phyloP scores from a whole-genome alignment of 2,888 invertebrate species.

The Auanema sp. region DNA sequence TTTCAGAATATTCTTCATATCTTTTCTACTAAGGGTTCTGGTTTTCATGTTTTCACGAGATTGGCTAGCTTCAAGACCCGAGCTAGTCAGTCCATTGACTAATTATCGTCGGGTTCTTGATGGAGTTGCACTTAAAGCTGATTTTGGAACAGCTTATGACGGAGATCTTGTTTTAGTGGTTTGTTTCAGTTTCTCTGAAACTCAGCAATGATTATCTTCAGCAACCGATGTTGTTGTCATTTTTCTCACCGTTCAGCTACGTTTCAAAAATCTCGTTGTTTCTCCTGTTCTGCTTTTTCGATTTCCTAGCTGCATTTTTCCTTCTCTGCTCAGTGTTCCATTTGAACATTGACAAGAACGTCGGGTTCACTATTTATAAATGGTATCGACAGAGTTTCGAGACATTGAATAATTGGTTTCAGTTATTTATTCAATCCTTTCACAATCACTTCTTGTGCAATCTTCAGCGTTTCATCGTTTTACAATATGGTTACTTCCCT shows the following conservation, averaged over 20 bases:
- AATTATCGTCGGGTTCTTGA: conserved; percentile 13
- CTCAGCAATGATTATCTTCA: neutral
- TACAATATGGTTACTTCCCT: conserved; percentile 43
- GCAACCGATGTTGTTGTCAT: conserved; percentile 11
- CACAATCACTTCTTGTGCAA: conserved; percentile 47
- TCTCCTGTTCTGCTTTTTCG: conserved; percentile 5
- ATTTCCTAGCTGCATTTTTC: conserved; percentile 6
- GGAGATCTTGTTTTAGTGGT: conserved; percentile 20
- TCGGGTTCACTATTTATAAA: too few relatives aligned
- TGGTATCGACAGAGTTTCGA: too few relatives aligned
- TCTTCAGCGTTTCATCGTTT: conserved; percentile 46
- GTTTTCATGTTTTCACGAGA: conserved; percentile 4
- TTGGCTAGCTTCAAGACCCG: conserved; percentile 14
- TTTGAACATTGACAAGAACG: neutral
- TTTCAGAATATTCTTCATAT: neutral
- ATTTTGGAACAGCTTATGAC: conserved; percentile 27
- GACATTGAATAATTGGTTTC: conserved; percentile 19
- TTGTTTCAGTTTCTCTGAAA: neutral
- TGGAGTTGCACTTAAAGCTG: conserved; percentile 27
- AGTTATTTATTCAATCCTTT: conserved; percentile 60
- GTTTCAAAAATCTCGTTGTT: neutral
- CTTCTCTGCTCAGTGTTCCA: conserved; percentile 4
- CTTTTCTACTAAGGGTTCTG: conserved; percentile 1
- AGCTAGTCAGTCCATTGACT: conserved; percentile 23
- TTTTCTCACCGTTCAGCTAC: conserved; percentile 1